A percentile compares a stretch with the other conserved stretches of the same genome.
Conservation (phyloP, 2,113 vertebrate genomes). For the Cercopithecus mona region DNA sequence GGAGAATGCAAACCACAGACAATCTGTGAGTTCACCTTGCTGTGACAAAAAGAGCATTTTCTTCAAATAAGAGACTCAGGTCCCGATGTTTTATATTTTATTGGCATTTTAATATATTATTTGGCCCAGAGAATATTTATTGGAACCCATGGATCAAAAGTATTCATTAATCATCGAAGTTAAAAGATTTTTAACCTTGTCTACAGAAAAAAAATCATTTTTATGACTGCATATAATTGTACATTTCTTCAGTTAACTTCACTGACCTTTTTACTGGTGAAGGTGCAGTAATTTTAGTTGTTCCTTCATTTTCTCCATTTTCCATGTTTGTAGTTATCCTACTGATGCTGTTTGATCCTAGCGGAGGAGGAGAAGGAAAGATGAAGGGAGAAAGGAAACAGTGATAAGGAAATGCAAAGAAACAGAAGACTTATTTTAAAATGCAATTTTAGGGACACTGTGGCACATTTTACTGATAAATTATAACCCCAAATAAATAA, state of each 20-base stretch:
- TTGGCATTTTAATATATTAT: neutral
- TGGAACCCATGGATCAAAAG: neutral
- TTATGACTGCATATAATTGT: neutral
- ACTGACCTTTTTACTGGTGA: conserved; percentile 88
- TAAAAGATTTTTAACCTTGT: neutral
- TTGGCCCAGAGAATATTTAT: neutral
- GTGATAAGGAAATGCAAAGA: neutral
- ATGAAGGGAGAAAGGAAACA: neutral
- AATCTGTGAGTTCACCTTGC: neutral
- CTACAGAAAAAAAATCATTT: neutral
- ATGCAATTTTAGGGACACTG: neutral
- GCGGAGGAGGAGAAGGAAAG: neutral
- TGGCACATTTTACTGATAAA: neutral
- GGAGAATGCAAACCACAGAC: neutral
- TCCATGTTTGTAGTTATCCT: conserved; percentile 79
- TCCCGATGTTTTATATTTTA: neutral
- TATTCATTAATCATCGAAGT: neutral
- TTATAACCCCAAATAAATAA: conserved; percentile 6
- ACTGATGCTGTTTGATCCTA: conserved; percentile 83
- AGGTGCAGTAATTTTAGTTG: conserved; percentile 86
- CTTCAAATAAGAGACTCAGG: neutral
- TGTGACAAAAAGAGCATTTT: neutral
- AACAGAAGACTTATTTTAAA: neutral
- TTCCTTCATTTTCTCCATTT: conserved; percentile 86
- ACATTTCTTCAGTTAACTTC: neutral